Conservation (phyloP, 2,888 invertebrate species). For the Lycaena phlaeas region DNA sequence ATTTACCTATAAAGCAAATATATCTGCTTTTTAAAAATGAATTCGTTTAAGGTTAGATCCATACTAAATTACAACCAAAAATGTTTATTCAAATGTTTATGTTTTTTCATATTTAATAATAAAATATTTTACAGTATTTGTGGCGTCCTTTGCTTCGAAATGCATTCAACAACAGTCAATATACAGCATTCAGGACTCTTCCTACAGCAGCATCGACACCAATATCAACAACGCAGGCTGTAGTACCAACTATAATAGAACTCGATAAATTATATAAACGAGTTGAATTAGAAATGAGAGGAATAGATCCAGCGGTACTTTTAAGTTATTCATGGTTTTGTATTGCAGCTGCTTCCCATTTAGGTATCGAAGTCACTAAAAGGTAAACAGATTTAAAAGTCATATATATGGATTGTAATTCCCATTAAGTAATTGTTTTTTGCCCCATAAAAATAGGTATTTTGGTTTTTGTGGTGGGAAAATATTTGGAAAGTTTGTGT, state of each 20-base stretch:
- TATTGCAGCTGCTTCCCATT: conserved; percentile 82
- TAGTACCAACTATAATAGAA: conserved; percentile 39
- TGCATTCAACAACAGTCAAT: not conserved
- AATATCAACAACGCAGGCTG: conserved; percentile 30
- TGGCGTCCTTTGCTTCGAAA: conserved; percentile 38
- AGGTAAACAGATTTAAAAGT: too few relatives aligned
- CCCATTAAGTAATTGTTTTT: too few relatives aligned
- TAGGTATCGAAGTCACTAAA: conserved; percentile 83
- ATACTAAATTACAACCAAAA: not conserved
- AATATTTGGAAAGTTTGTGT: too few relatives aligned
- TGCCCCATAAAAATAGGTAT: too few relatives aligned
- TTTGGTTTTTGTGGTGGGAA: too few relatives aligned
- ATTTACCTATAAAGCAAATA: too few relatives aligned
- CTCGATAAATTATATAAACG: conserved; percentile 86
- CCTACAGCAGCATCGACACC: conserved; percentile 30
- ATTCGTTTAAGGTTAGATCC: not conserved
- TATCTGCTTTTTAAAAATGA: not conserved
- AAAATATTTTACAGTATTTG: conserved; percentile 34
- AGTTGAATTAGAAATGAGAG: conserved; percentile 88
- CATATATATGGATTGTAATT: too few relatives aligned
- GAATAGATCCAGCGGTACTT: conserved; percentile 90
- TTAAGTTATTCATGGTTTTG: conserved; percentile 92
- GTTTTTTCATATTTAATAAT: too few relatives aligned
- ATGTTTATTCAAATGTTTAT: not conserved
- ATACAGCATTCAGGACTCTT: conserved; percentile 28